Percentiles rank a stretch among this genome's conserved stretches.
Conservation (phyloP, 2,888 invertebrate species). For the Sarcophaga variegata region DNA sequence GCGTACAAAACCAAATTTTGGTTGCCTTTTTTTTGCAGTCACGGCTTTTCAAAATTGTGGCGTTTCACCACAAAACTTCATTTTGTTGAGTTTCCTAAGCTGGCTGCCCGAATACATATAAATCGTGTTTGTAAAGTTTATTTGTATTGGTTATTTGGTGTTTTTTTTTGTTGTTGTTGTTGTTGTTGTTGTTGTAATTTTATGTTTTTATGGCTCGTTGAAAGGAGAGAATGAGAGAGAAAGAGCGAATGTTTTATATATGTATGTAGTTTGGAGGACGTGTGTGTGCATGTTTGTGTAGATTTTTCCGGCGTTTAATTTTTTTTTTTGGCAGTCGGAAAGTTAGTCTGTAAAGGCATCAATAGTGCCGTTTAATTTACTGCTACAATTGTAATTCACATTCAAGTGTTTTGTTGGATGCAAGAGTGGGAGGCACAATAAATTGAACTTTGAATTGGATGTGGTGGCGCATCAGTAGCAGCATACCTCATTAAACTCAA, state of each 20-base stretch:
- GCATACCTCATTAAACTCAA: too few relatives aligned
- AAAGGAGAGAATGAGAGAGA: not conserved
- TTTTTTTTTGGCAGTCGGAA: not conserved
- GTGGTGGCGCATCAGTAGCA: too few relatives aligned
- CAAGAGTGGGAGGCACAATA: not conserved
- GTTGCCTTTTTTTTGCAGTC: not conserved
- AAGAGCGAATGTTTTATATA: too few relatives aligned
- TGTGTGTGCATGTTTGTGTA: constrained; percentile 28
- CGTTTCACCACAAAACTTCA: constrained; percentile 56
- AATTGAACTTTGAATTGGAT: not conserved
- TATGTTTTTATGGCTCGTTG: constrained; percentile 45
- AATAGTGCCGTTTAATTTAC: constrained; percentile 26
- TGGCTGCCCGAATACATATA: constrained; percentile 28
- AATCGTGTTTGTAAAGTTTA: constrained; percentile 7
- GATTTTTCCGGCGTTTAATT: not conserved
- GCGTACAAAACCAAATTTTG: not conserved
- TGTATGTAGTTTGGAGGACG: not conserved
- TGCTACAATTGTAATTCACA: constrained; percentile 25
- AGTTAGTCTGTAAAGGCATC: not conserved
- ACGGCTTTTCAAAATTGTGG: constrained; percentile 5
- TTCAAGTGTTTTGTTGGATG: not conserved
- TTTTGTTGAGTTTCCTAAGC: constrained; percentile 24
- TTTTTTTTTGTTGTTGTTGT: not conserved
- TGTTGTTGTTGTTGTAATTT: not conserved
- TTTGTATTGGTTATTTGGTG: not conserved